Conservation (phyloP, 2,113 vertebrate genomes). For the Alethe diademata region DNA sequence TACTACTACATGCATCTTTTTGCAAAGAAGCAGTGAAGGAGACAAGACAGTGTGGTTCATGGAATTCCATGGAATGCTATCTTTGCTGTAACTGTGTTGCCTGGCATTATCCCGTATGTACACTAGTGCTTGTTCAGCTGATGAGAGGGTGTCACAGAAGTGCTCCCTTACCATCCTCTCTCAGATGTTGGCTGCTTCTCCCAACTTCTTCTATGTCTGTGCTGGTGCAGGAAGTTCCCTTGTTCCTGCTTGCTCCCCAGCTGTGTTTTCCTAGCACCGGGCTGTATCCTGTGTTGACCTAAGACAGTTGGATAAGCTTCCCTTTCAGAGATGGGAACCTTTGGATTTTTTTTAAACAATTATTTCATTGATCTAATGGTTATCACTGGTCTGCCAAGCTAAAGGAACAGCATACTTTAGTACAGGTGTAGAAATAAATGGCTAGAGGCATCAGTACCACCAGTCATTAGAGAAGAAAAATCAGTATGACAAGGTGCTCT, state of each 20-base stretch:
- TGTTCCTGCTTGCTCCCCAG: neutral
- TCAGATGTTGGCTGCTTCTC: neutral
- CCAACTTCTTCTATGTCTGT: neutral
- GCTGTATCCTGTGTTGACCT: neutral
- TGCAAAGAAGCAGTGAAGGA: neutral
- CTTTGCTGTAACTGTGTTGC: neutral
- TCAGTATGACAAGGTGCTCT: neutral
- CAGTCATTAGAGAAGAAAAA: neutral
- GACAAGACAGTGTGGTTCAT: neutral
- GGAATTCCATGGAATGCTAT: neutral
- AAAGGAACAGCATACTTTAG: neutral
- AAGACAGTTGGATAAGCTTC: neutral
- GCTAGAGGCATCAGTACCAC: neutral
- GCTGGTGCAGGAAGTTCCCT: neutral
- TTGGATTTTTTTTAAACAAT: neutral
- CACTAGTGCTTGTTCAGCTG: neutral
- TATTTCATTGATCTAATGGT: neutral
- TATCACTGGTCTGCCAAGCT: neutral
- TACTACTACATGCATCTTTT: neutral
- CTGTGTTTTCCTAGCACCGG: neutral
- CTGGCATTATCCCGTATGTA: accelerated
- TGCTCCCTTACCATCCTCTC: neutral
- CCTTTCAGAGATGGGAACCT: neutral
- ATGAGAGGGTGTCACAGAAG: neutral
- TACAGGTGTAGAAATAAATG: neutral